Conservation (phyloP, 2,797 vertebrate genomes). For the Cheirogaleus major region DNA sequence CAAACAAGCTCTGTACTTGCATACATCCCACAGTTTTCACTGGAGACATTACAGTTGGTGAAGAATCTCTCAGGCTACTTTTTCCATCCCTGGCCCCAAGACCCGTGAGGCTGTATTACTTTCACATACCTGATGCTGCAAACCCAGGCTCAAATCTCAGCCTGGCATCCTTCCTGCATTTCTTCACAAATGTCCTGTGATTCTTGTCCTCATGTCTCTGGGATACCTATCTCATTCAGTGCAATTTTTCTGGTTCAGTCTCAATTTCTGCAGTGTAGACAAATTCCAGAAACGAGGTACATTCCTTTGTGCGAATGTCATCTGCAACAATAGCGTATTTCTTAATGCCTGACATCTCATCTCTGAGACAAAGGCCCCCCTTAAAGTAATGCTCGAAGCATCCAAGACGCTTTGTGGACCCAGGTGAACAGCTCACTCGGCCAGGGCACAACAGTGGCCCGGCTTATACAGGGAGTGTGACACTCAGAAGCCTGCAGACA, state of each 20-base stretch:
- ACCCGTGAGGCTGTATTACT: neutral
- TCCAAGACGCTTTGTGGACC: too few species aligned
- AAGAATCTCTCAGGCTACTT: neutral
- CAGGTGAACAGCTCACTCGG: too few species aligned
- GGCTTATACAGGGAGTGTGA: too few species aligned
- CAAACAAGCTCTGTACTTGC: neutral
- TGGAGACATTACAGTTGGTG: neutral
- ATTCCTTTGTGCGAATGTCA: too few species aligned
- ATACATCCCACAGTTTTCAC: neutral
- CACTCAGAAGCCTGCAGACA: too few species aligned
- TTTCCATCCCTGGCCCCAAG: neutral
- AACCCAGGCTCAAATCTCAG: neutral
- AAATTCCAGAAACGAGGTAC: neutral
- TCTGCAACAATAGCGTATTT: too few species aligned
- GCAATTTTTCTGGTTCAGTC: neutral
- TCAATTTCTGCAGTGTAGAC: neutral
- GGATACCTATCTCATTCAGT: neutral
- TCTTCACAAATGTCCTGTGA: neutral
- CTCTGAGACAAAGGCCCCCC: too few species aligned
- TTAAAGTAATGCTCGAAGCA: too few species aligned
- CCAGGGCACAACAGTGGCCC: too few species aligned
- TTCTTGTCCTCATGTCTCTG: neutral
- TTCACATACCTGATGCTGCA: neutral
- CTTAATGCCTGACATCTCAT: too few species aligned
- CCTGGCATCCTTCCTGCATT: neutral